These are phyloP conservation scores for Epistrophella euchroma DNA, from an alignment of 2,888 invertebrate species.

Conservation along the genomic window DNA sequence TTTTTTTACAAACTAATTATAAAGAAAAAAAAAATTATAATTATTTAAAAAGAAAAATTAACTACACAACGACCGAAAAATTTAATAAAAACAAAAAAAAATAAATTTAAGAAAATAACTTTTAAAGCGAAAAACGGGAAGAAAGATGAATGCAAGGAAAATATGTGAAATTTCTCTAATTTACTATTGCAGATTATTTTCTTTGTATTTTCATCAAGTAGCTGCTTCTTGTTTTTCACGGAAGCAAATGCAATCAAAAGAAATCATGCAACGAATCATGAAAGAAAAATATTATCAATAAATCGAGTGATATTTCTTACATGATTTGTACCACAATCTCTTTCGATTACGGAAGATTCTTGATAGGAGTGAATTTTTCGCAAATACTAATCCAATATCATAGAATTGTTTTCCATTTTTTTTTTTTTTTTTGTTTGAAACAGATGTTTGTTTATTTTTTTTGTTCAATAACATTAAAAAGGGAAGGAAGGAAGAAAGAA, in stretches of 20 bases:
- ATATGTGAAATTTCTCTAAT: slow-evolving; percentile 59
- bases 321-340: background rate
- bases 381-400: slow-evolving; percentile 11
- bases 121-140: slow-evolving; percentile 57
- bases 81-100: slow-evolving; percentile 40
- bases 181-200: slow-evolving; percentile 64
- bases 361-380: background rate
- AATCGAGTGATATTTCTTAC: background rate
- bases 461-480: slow-evolving; percentile 25
- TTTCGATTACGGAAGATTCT: background rate
- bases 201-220: slow-evolving; percentile 47
- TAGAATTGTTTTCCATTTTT: slow-evolving; percentile 10
- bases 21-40: slow-evolving; percentile 61
- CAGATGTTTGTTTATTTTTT: slow-evolving; percentile 8
- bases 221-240: slow-evolving; percentile 36
- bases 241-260: background rate
- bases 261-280: background rate
- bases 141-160: slow-evolving; percentile 48
- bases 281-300: background rate
- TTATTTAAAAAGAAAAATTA: slow-evolving; percentile 64
- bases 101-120: slow-evolving; percentile 39
- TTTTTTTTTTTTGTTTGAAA: no score
- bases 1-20: slow-evolving; percentile 66
- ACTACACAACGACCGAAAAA: slow-evolving; percentile 68
- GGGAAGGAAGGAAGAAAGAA: slow-evolving; percentile 9